Base-by-base conservation (phyloP, 2,888 invertebrate species). In the Gari tellinella region DNA sequence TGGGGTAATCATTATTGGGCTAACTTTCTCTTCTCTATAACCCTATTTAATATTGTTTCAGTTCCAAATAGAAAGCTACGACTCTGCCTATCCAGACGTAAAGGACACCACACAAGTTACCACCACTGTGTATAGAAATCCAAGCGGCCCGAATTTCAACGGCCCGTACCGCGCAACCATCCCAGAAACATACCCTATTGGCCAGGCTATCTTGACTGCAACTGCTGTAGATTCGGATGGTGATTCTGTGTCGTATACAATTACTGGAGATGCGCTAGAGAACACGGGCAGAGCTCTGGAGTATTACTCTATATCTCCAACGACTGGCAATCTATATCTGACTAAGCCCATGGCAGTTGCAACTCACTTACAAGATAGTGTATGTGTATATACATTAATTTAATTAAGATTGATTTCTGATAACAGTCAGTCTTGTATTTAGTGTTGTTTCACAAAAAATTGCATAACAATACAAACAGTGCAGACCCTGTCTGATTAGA, bases 301-400 rank as follows among this genome's bases (percentile, higher is more conserved):
- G 8, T 88, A 78, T 63, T 86, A 83, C 65, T 85, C 76, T 66
- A 80, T 87, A n/a, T 80, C 81, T 46, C 76, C 83, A 1, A 78
- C 77, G 31, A 82, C 81, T 23, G 87, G 87, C 1, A 57, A 69
- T 17, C 81, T 87, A 45, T 85, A 77, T 25, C 68, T 86, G 53
- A 86, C 84, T 51, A 84, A 85, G 62, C 81, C 80, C 7, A 81
- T 90, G 15, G 81, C 84, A 10, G 75, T 76, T 26, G 82, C 80
- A 17, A 49, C 72, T 0, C 82, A 83, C 14, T 40, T 38, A 19
- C 52, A 66, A 48, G 85, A 84, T 61, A 78, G 60, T 70, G 84
- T 86, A 73, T 75, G 84, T 63, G n/a, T n/a, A n/a, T n/a, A n/a
- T n/a, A n/a, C n/a, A n/a, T n/a, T n/a, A n/a, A n/a, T n/a, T n/a